phyloP scores from a whole-genome alignment of 2,113 vertebrate species.

The Nycticebus coucang region DNA sequence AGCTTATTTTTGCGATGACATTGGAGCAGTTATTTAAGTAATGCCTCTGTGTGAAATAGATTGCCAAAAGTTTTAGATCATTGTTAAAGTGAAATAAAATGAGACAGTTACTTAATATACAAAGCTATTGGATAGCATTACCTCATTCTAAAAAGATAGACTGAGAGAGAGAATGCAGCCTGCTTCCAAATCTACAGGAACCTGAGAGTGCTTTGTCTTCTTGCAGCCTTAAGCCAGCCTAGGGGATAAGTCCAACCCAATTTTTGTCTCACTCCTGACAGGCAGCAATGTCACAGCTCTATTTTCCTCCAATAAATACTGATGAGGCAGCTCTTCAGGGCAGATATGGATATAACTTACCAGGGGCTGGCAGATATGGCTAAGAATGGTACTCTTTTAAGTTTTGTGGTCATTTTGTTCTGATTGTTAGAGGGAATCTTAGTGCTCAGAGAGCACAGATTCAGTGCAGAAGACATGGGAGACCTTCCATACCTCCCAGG shows the following conservation, averaged over 20 bases:
- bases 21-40: background rate
- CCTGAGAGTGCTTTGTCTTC: background rate
- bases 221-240: background rate
- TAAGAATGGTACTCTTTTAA: background rate
- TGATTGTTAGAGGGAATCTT: background rate
- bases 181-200: background rate
- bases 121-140: background rate
- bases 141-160: background rate
- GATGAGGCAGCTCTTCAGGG: background rate
- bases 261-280: background rate
- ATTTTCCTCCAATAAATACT: background rate
- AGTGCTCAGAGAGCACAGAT: background rate
- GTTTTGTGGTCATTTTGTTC: background rate
- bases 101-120: background rate
- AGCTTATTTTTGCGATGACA: background rate
- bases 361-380: background rate
- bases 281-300: background rate
- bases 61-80: slow-evolving; percentile 4
- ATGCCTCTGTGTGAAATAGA: background rate
- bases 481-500: background rate
- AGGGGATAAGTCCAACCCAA: background rate
- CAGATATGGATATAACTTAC: background rate
- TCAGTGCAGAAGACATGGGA: background rate
- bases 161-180: background rate
- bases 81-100: slow-evolving; percentile 4